Conservation (phyloP, 2,888 invertebrate genomes). For the Lingula anatina region DNA sequence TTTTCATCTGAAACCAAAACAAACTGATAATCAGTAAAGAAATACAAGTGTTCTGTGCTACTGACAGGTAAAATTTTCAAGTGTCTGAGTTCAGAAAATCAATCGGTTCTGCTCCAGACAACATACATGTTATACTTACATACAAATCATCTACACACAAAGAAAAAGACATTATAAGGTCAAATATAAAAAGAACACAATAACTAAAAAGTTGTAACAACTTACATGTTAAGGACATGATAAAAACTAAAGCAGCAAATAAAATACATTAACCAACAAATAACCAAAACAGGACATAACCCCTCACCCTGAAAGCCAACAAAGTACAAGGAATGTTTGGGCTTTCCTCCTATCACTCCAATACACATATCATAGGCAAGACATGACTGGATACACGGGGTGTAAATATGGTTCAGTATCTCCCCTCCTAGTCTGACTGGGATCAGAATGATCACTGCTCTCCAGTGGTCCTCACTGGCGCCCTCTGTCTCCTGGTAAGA, state of each 20-base stretch:
- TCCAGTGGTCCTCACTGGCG: background rate
- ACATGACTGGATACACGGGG: conserved; percentile 73
- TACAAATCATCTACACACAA: no score
- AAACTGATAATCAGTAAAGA: background rate
- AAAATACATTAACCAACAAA: no score
- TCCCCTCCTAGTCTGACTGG: conserved; percentile 84
- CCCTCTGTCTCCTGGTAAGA: background rate
- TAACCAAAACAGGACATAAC: no score
- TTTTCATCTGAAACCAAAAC: conserved; percentile 65
- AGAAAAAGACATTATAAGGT: no score
- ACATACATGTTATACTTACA: no score
- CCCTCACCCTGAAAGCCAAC: conserved; percentile 81
- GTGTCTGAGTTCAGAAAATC: no score
- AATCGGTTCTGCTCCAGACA: no score
- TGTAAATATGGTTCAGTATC: conserved; percentile 78
- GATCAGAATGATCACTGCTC: conserved; percentile 68
- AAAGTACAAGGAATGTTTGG: conserved; percentile 89
- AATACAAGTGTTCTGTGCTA: background rate
- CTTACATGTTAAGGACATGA: background rate
- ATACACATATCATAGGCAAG: conserved; percentile 78
- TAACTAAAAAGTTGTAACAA: background rate
- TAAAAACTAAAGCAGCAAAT: no score
- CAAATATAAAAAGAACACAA: no score
- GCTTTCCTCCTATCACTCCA: conserved; percentile 88
- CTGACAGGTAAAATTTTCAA: background rate